phyloP scores from a whole-genome alignment of 2,797 vertebrate genomes.

The Enteromius unitaeniatus region DNA sequence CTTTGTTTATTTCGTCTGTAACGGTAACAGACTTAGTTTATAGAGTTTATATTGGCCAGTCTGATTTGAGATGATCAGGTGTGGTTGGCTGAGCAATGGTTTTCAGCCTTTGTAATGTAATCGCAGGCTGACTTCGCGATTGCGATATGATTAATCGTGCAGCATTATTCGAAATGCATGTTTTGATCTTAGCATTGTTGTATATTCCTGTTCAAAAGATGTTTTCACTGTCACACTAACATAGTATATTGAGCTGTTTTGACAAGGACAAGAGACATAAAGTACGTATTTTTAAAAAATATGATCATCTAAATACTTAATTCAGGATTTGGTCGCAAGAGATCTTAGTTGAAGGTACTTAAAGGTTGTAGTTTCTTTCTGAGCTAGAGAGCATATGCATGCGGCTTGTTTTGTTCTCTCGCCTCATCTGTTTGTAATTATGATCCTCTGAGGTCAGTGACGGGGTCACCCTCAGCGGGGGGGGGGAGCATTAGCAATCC shows the following conservation, averaged over 20 bases:
- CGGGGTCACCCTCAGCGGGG: neutral
- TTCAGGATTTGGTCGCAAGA: neutral
- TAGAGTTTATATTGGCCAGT: neutral
- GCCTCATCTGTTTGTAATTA: constrained; percentile 44
- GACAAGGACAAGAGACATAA: too few relatives aligned
- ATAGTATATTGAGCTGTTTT: neutral
- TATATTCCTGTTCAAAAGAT: too few relatives aligned
- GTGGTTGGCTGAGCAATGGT: neutral
- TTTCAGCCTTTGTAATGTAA: neutral
- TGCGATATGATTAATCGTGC: too few relatives aligned
- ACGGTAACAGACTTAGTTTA: neutral
- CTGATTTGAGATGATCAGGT: neutral
- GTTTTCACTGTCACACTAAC: neutral
- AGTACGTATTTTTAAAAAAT: neutral
- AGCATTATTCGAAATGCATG: neutral
- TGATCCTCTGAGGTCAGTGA: constrained; percentile 31
- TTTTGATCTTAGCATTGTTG: neutral
- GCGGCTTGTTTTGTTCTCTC: neutral
- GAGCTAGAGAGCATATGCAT: neutral
- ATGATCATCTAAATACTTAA: neutral
- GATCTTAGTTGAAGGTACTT: neutral
- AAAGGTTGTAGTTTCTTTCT: neutral
- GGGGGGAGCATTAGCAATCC: constrained; percentile 38
- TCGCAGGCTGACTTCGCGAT: too few relatives aligned
- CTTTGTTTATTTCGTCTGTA: neutral